These are phyloP conservation scores for Temnothorax nylanderi DNA, from an alignment of 1,140 invertebrate species.

Conservation along the genomic window DNA sequence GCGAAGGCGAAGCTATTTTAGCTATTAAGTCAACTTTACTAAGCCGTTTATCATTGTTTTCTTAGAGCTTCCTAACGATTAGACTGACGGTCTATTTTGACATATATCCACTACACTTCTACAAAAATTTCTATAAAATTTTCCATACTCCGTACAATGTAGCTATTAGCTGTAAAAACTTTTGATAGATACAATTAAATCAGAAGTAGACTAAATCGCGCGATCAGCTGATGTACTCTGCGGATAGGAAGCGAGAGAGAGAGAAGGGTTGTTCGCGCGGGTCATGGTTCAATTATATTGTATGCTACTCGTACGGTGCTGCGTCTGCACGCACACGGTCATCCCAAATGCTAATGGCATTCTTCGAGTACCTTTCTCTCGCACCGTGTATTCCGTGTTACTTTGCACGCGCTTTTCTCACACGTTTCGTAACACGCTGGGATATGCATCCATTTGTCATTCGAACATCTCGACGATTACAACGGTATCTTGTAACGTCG, in stretches of 20 bases:
- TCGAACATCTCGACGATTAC: conserved; percentile 19
- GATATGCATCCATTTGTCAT: conserved; percentile 38
- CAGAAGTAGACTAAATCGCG: neutral
- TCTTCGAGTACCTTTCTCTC: conserved; percentile 44
- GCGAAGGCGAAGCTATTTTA: neutral
- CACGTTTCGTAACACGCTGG: conserved; percentile 30
- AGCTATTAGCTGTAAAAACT: neutral
- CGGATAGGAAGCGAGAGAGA: conserved; percentile 29
- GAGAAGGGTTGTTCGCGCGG: conserved; percentile 29
- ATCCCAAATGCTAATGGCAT: conserved; percentile 54
- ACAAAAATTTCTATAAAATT: neutral
- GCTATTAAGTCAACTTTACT: neutral
- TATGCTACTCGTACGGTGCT: neutral
- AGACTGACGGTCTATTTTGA: neutral
- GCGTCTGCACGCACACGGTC: conserved; percentile 32
- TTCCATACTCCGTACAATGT: neutral
- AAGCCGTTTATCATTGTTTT: neutral
- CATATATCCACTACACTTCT: neutral
- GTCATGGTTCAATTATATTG: conserved; percentile 59
- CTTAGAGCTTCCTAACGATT: neutral
- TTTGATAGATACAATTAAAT: neutral
- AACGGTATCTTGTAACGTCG: conserved; percentile 11
- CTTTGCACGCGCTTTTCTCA: conserved; percentile 36
- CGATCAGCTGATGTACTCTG: conserved; percentile 36
- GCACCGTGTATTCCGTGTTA: conserved; percentile 33